Evolutionary conservation across 1,140 invertebrate species (phyloP).

Genomic region (Panulirus ornatus): DNA sequence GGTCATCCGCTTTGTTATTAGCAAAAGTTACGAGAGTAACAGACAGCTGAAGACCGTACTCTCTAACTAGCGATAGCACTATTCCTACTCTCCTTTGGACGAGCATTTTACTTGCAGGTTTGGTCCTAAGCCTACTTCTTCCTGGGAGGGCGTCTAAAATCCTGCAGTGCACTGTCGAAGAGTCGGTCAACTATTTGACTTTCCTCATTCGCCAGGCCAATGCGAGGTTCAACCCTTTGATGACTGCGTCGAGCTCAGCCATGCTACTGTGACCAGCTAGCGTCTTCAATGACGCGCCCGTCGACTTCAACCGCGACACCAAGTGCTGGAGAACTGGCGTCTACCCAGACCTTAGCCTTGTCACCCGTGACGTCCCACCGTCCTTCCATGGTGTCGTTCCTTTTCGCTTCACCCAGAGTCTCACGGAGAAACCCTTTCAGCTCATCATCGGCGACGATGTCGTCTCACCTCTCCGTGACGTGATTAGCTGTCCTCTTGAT

Average conservation of each 20-base stretch:
- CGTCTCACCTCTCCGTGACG: slow-evolving; percentile 17
- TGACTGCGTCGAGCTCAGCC: not conserved
- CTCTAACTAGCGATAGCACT: not conserved
- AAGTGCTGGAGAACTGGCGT: not conserved
- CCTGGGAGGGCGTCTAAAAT: no score
- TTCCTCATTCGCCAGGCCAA: not conserved
- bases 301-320: not conserved
- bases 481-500: slow-evolving; percentile 30
- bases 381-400: not conserved
- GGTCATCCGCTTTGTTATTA: no score
- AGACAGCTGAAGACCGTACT: no score
- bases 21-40: no score
- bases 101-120: not conserved
- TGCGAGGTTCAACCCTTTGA: no score
- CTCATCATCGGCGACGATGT: no score
- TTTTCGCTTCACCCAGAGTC: slow-evolving; percentile 12
- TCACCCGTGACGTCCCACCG: not conserved
- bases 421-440: not conserved
- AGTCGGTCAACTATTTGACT: not conserved
- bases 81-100: not conserved
- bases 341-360: not conserved
- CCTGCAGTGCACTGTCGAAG: no score
- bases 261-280: not conserved
- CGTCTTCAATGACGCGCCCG: not conserved
- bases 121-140: not conserved